phyloP scores from a whole-genome alignment of 2,797 vertebrate species.

The Emydoidea blandingii region DNA sequence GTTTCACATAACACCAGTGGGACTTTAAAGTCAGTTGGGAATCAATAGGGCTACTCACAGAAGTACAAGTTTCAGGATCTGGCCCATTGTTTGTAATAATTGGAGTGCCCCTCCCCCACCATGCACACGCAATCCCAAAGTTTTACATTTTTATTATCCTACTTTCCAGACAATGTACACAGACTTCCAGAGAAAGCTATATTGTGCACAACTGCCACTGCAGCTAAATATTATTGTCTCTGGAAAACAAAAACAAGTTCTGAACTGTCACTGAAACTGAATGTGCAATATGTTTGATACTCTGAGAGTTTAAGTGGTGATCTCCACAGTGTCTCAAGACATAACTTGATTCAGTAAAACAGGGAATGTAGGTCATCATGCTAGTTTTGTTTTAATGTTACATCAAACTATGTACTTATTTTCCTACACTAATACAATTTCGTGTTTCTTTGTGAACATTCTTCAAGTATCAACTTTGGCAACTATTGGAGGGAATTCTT shows the following conservation, averaged over 20 bases:
- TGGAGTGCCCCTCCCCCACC: fast-evolving
- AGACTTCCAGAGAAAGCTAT: neutral
- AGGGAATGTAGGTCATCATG: constrained; percentile 6
- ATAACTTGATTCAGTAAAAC: neutral
- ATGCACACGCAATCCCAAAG: fast-evolving
- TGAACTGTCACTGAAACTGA: constrained; percentile 7
- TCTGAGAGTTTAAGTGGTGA: neutral
- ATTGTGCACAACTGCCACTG: neutral
- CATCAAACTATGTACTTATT: constrained; percentile 9
- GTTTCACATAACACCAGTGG: neutral
- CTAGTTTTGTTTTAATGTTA: constrained; percentile 31
- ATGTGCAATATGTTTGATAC: neutral
- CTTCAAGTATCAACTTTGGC: neutral
- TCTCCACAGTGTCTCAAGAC: constrained; percentile 1
- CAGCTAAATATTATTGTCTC: neutral
- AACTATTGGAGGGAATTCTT: neutral
- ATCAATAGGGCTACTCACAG: neutral
- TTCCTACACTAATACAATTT: neutral
- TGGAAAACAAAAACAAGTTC: constrained; percentile 17
- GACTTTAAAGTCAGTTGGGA: fast-evolving
- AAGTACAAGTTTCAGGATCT: neutral
- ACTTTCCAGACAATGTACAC: neutral
- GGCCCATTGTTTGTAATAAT: fast-evolving
- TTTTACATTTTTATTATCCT: neutral
- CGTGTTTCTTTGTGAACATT: neutral